Evolutionary conservation across 2,113 vertebrate species (phyloP).

Genomic region (Sarotherodon lohbergeri): DNA sequence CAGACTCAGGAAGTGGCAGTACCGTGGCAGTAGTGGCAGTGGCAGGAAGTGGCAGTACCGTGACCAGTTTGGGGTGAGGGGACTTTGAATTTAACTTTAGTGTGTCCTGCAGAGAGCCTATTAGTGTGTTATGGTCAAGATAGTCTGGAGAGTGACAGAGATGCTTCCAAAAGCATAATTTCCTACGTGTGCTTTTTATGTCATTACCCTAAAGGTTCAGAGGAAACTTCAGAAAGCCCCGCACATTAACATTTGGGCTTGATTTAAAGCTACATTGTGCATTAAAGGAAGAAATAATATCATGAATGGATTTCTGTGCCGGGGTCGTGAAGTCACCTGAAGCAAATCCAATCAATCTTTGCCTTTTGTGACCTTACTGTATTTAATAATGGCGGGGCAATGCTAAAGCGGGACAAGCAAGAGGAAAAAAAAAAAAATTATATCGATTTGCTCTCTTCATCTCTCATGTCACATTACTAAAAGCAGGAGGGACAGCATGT

Average conservation of each 20-base stretch:
- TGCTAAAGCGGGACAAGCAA: neutral
- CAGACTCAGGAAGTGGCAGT: neutral
- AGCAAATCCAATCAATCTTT: slow-evolving; percentile 26
- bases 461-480: neutral
- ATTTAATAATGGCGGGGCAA: neutral
- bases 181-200: neutral
- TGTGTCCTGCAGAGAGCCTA: fast-evolving
- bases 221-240: neutral
- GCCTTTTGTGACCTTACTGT: neutral
- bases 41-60: neutral
- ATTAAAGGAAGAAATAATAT: neutral
- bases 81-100: neutral
- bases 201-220: neutral
- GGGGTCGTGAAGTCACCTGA: neutral
- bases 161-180: neutral
- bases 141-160: neutral
- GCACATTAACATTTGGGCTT: neutral
- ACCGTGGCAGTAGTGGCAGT: too few relatives aligned
- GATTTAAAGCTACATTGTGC: neutral
- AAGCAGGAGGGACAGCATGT: neutral
- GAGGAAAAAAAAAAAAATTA: neutral
- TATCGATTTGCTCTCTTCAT: neutral
- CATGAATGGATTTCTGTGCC: neutral
- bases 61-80: fast-evolving
- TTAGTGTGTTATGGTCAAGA: neutral